Percentiles rank a stretch among this genome's conserved stretches.
These are phyloP conservation scores for Drymonia ruficornis DNA, from an alignment of 2,888 invertebrate genomes.

Conservation along the genomic window DNA sequence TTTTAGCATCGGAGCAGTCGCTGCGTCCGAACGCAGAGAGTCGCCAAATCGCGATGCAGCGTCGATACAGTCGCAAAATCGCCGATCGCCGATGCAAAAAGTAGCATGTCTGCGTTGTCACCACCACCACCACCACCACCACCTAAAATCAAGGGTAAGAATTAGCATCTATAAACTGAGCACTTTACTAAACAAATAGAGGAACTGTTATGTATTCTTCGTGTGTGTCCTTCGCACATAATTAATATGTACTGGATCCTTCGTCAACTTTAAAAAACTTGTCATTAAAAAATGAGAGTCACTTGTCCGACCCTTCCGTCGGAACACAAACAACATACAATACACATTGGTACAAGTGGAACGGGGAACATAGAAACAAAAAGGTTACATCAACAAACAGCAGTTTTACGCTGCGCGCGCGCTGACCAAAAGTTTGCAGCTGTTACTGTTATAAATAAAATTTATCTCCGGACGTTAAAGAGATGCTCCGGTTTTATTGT, in stretches of 20 bases:
- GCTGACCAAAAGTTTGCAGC: conserved; percentile 85
- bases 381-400: conserved; percentile 72
- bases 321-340: conserved; percentile 55
- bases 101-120: too few relatives aligned
- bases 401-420: conserved; percentile 53
- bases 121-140: too few relatives aligned
- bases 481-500: conserved; percentile 76
- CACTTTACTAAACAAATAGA: neutral
- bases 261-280: conserved; percentile 16
- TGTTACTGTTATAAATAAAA: conserved; percentile 80
- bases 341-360: conserved; percentile 40
- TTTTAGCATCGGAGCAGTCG: too few relatives aligned
- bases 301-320: conserved; percentile 52
- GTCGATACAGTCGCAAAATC: too few relatives aligned
- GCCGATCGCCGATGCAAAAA: too few relatives aligned
- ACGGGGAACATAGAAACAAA: conserved; percentile 65
- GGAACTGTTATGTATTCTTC: conserved; percentile 26
- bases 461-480: conserved; percentile 80
- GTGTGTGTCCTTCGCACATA: conserved; percentile 69
- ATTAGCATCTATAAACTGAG: too few relatives aligned
- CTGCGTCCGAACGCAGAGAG: too few relatives aligned
- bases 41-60: too few relatives aligned
- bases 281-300: conserved; percentile 36
- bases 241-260: too few relatives aligned
- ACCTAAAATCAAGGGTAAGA: too few relatives aligned